Conservation (phyloP, 2,888 invertebrate genomes). For the Amitus sp. region DNA sequence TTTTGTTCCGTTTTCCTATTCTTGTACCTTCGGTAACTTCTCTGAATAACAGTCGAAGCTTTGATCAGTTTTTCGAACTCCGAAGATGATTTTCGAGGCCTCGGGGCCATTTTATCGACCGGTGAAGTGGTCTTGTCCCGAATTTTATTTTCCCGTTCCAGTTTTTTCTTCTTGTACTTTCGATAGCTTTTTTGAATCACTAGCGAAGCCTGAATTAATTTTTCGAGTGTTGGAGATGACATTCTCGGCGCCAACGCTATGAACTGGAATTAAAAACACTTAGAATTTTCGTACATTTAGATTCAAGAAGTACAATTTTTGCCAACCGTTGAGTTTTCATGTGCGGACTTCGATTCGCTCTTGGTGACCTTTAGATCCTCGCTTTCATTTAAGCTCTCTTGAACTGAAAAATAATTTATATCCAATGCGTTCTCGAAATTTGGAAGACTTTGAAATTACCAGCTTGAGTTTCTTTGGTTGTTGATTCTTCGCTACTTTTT, state of each 20-base stretch:
- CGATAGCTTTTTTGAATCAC: conserved; percentile 47
- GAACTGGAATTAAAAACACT: neutral
- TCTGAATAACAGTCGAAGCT: conserved; percentile 46
- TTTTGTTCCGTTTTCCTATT: conserved; percentile 50
- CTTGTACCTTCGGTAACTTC: conserved; percentile 46
- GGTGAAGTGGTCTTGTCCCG: neutral
- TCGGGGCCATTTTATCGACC: conserved; percentile 17
- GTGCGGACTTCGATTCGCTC: conserved; percentile 48
- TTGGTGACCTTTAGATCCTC: conserved; percentile 44
- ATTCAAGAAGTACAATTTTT: conserved; percentile 12
- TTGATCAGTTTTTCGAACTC: conserved; percentile 23
- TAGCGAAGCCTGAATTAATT: conserved; percentile 39
- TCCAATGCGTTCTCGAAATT: no score
- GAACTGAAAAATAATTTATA: no score
- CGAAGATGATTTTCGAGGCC: neutral
- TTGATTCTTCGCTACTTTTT: conserved; percentile 46
- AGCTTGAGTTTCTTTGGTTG: conserved; percentile 54
- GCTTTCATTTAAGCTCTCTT: conserved; percentile 47
- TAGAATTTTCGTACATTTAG: neutral
- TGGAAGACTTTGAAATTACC: no score
- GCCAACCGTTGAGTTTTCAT: conserved; percentile 48
- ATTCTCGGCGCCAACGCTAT: neutral
- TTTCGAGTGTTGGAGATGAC: conserved; percentile 14
- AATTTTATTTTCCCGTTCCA: conserved; percentile 42
- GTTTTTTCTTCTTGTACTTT: conserved; percentile 47